Conservation (phyloP, 30 jellyfish, hydroid and myxozoan genomes). For the Clytia hemisphaerica region DNA sequence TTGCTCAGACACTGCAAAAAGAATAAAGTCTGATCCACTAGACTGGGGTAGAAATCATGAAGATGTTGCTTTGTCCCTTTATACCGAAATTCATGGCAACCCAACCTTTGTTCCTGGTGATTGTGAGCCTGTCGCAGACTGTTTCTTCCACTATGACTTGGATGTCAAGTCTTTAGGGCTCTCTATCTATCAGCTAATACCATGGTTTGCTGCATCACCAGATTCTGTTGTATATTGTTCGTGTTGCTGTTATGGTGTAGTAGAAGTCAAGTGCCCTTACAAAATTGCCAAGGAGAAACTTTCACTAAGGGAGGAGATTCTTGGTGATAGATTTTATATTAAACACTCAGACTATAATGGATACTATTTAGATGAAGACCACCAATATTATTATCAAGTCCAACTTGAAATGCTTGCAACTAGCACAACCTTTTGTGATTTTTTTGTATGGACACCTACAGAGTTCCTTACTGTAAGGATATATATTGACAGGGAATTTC, state of each 20-base stretch:
- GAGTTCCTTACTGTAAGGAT: neutral
- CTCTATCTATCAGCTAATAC: neutral
- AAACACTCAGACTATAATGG: neutral
- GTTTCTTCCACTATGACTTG: neutral
- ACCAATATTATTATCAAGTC: constrained; percentile 2
- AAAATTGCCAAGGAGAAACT: neutral
- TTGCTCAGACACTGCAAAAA: neutral
- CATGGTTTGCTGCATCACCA: constrained; percentile 23
- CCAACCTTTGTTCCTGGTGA: neutral
- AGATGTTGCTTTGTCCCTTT: neutral
- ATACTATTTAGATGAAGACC: neutral
- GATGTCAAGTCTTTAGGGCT: constrained; percentile 1
- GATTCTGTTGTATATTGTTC: neutral
- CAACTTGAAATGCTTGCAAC: constrained; percentile 3
- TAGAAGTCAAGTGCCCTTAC: constrained; percentile 14
- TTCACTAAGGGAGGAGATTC: neutral
- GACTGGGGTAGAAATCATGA: neutral
- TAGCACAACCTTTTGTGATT: neutral
- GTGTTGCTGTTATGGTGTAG: constrained; percentile 13
- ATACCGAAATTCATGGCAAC: neutral
- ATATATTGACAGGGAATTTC: neutral
- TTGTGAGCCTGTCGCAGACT: neutral
- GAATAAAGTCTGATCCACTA: neutral
- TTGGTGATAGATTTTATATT: neutral
- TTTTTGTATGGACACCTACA: constrained; percentile 4